Evolutionary conservation across 2,888 invertebrate genomes (phyloP), one percentile per base, ranked within the genome.

Genomic region (Hyles lineata): DNA sequence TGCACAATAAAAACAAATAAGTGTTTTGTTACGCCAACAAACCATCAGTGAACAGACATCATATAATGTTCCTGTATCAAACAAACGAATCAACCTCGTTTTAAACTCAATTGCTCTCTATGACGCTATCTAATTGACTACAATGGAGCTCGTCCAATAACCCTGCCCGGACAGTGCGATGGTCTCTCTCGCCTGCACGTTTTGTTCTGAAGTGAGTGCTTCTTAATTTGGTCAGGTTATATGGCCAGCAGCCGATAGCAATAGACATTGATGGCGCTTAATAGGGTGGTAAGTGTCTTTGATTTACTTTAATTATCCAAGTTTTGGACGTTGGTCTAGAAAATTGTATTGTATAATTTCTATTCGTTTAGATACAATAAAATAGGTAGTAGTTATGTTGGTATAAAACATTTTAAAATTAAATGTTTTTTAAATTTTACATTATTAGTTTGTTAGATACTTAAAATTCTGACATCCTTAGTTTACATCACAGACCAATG

Each of bases 91-190:
- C 73, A 61, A 63, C 55, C 58, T 52, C 58, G 70, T 70, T n/a
- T 50, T 60, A 85, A 89, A 86, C 85, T 86, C 91, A 93, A 93
- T 93, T 93, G 93, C 84, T 83, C 74, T 77, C 88, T 79, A 87
- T 87, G 86, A 85, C 87, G 88, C 90, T 82, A 79, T 85, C 85
- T 90, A 93, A 93, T 93, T 93, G 92, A 83, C 80, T 76, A 81
- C 89, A 92, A 92, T 90, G 85, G 81, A 79, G 73, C 43, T 29
- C 15, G 60, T 73, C 71, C 75, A 75, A 63, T 76, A 71, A 76
- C 72, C 76, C 61, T 71, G 73, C 11, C 25, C 73, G 58, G 71
- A 21, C 73, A 23, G 72, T 63, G 25, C 21, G 5, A 23, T 29
- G 29, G 11, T 19, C 5, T 11, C 29, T 21, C 11, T 1, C 23